phyloP scores from a whole-genome alignment of 2,888 invertebrate species.

The Himalopsyche anomala region DNA sequence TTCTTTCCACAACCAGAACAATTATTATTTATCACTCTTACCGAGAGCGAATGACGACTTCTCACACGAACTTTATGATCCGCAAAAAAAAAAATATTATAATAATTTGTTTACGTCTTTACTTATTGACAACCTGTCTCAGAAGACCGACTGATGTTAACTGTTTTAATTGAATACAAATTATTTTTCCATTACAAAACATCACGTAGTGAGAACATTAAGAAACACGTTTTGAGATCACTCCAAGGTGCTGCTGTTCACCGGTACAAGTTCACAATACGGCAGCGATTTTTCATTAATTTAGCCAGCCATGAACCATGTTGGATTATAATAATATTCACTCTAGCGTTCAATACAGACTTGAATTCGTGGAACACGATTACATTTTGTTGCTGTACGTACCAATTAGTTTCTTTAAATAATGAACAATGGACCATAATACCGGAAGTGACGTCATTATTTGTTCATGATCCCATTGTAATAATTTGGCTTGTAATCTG shows the following conservation, averaged over 20 bases:
- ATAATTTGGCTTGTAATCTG: neutral
- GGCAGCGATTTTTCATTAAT: neutral
- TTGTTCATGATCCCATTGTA: slow-evolving; percentile 3
- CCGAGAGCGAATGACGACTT: too few species aligned
- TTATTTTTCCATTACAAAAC: neutral
- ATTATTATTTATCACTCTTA: too few species aligned
- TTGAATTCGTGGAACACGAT: neutral
- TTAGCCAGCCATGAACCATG: slow-evolving; percentile 1
- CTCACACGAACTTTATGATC: too few species aligned
- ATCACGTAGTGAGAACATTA: slow-evolving; percentile 25
- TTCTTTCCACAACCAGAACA: too few species aligned
- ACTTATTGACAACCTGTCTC: neutral
- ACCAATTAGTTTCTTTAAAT: slow-evolving; percentile 36
- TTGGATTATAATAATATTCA: neutral
- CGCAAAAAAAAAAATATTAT: neutral
- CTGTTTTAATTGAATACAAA: slow-evolving; percentile 6
- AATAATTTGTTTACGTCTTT: neutral
- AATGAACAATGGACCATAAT: slow-evolving; percentile 39
- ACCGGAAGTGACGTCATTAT: slow-evolving; percentile 20
- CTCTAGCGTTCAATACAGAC: neutral
- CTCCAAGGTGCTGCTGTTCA: neutral
- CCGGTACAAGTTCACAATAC: neutral
- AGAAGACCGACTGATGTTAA: neutral
- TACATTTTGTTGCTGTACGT: neutral
- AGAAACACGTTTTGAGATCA: slow-evolving; percentile 31